Conservation (phyloP, 2,888 invertebrate species). For the Drosophila niveifrons region DNA sequence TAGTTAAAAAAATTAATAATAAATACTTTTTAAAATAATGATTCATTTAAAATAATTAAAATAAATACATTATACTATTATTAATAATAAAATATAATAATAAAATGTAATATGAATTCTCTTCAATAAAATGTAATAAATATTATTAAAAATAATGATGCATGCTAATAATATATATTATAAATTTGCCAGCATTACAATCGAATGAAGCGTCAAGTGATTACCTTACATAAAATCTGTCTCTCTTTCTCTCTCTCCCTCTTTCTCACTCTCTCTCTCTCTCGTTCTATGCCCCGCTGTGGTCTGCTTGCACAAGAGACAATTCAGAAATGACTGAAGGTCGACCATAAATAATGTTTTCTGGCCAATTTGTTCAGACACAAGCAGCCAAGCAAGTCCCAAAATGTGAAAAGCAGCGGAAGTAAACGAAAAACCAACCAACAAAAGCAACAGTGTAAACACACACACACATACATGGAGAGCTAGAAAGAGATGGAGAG, state of each 20-base stretch:
- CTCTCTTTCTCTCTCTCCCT: neutral
- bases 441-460: slow-evolving; percentile 5
- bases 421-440: slow-evolving; percentile 10
- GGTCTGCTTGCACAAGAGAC: neutral
- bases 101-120: no score
- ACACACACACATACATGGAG: slow-evolving; percentile 2
- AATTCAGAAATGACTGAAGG: slow-evolving; percentile 23
- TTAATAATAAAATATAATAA: no score
- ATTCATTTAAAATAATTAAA: no score
- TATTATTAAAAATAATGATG: no score
- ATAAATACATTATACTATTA: no score
- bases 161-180: neutral
- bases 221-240: neutral
- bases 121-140: no score
- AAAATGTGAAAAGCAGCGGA: slow-evolving; percentile 11
- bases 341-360: slow-evolving; percentile 43
- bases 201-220: neutral
- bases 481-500: neutral
- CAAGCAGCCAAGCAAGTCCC: slow-evolving; percentile 7
- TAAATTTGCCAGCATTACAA: neutral
- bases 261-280: neutral
- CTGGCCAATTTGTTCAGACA: slow-evolving; percentile 33
- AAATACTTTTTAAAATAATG: no score
- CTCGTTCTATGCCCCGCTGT: neutral
- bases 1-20: no score